Evolutionary conservation across 2,888 invertebrate species (phyloP).

Genomic region (Bellardia bayeri): DNA sequence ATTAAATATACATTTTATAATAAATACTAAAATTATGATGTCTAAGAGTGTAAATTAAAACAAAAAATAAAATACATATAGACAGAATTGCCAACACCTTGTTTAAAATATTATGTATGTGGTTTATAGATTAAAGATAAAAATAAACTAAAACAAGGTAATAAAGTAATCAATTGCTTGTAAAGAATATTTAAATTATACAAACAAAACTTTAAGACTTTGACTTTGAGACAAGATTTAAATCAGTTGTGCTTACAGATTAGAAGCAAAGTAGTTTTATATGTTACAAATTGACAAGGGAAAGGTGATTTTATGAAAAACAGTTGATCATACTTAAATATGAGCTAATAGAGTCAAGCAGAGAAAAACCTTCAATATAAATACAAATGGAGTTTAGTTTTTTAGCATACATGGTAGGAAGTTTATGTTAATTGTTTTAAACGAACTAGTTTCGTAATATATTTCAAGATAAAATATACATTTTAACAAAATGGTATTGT

Average conservation of each 20-base stretch:
- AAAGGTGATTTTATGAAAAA: not conserved
- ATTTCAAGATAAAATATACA: too few relatives aligned
- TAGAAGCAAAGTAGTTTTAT: not conserved
- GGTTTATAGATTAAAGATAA: slow-evolving; percentile 25
- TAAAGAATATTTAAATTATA: slow-evolving; percentile 7
- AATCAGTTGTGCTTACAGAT: not conserved
- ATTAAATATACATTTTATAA: not conserved
- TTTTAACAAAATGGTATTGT: too few relatives aligned
- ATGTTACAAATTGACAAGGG: too few relatives aligned
- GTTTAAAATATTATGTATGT: slow-evolving; percentile 5
- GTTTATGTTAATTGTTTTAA: too few relatives aligned
- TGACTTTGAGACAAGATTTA: not conserved
- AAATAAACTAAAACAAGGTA: slow-evolving; percentile 28
- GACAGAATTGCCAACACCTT: slow-evolving; percentile 31
- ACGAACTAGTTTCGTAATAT: too few relatives aligned
- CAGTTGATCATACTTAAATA: not conserved
- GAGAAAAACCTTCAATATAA: too few relatives aligned
- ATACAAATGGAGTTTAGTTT: too few relatives aligned
- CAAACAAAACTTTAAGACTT: not conserved
- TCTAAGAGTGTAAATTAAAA: slow-evolving; percentile 14
- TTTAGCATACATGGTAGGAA: too few relatives aligned
- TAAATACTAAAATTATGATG: slow-evolving; percentile 50
- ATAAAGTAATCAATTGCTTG: slow-evolving; percentile 40
- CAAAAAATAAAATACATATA: not conserved
- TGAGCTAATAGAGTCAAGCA: too few relatives aligned